Evolutionary conservation across 2,888 invertebrate species (phyloP).

Genomic region (Dolichomitus sp.): DNA sequence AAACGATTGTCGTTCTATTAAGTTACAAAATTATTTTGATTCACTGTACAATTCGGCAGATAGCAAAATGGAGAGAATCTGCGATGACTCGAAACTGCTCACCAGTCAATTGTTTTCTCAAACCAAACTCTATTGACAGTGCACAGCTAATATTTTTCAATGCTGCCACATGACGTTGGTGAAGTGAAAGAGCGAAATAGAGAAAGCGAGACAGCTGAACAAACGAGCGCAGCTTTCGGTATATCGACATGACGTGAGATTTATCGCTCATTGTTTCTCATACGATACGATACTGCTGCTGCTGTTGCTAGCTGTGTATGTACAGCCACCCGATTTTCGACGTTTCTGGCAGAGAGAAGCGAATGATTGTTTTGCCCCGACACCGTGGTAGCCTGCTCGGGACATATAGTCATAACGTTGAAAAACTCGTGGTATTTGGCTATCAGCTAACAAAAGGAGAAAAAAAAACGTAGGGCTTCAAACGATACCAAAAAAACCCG

Average conservation of each 20-base stretch:
- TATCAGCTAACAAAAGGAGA: background rate
- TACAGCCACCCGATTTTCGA: constrained; percentile 60
- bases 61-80: constrained; percentile 31
- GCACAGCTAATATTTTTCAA: constrained; percentile 62
- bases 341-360: constrained; percentile 63
- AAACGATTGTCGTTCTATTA: background rate
- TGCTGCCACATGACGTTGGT: constrained; percentile 61
- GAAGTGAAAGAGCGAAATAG: constrained; percentile 65
- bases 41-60: background rate
- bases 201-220: constrained; percentile 66
- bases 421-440: constrained; percentile 32
- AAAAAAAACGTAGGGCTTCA: constrained; percentile 28
- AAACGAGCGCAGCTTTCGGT: constrained; percentile 65
- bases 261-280: constrained; percentile 69
- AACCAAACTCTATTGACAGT: constrained; percentile 53
- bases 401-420: constrained; percentile 26
- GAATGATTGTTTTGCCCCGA: constrained; percentile 65
- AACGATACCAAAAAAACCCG: constrained; percentile 18
- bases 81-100: constrained; percentile 29
- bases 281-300: constrained; percentile 60
- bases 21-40: background rate
- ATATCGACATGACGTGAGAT: constrained; percentile 67
- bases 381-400: constrained; percentile 37
- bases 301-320: constrained; percentile 37
- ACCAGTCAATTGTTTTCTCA: constrained; percentile 50